A percentile compares a stretch with the other conserved stretches of the same genome.
phyloP scores from a whole-genome alignment of 2,113 vertebrate species.

The Asarcornis scutulata region DNA sequence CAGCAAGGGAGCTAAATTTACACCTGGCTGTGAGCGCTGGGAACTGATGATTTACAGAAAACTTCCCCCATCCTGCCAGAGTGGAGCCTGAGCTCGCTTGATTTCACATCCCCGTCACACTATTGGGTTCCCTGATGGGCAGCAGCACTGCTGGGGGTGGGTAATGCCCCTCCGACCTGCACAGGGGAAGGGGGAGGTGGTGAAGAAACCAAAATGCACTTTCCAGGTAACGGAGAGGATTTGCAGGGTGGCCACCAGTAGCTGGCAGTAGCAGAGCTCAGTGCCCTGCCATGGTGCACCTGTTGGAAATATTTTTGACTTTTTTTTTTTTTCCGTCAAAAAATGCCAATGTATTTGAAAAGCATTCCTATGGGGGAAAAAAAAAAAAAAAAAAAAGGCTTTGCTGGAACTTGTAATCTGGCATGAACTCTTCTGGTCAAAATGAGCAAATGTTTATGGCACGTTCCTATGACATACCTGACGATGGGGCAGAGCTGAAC shows the following conservation, averaged over 20 bases:
- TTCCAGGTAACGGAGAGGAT: rapidly evolving
- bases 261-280: neutral
- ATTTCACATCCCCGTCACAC: rapidly evolving
- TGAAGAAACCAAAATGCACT: neutral
- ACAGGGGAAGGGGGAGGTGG: neutral
- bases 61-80: rapidly evolving
- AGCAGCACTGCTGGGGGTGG: rapidly evolving
- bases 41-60: neutral
- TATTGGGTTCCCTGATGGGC: neutral
- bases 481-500: neutral
- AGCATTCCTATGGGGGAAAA: neutral
- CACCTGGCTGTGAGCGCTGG: neutral
- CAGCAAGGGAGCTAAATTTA: neutral
- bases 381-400: neutral
- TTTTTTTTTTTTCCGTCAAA: neutral
- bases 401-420: neutral
- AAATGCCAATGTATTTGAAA: neutral
- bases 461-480: neutral
- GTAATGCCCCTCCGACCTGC: rapidly evolving
- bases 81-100: rapidly evolving
- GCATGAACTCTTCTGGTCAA: neutral
- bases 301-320: neutral
- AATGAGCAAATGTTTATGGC: neutral
- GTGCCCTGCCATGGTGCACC: too few species aligned
- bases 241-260: neutral